Evolutionary conservation across 2,888 invertebrate species (phyloP).

Genomic region (Scaptomyza tumidula): DNA sequence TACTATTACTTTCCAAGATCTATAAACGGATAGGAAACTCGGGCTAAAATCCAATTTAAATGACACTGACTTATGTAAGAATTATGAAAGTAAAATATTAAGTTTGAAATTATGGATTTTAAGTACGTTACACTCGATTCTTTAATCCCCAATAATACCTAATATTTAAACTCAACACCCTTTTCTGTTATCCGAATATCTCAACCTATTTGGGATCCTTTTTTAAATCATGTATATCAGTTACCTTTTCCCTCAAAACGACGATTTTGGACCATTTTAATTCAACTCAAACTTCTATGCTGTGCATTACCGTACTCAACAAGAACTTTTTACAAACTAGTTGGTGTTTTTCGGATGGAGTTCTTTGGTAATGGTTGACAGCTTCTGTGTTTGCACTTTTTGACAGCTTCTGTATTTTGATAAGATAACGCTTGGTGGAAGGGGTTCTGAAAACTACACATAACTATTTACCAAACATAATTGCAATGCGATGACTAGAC

Average conservation of each 20-base stretch:
- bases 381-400: constrained; percentile 27
- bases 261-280: constrained; percentile 49
- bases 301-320: constrained; percentile 24
- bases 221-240: neutral
- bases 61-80: no score
- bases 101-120: no score
- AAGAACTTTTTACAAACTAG: constrained; percentile 30
- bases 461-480: constrained; percentile 26
- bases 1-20: no score
- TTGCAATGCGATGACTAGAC: constrained; percentile 20
- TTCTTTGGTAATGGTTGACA: neutral
- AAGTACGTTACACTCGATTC: no score
- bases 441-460: neutral
- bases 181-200: neutral
- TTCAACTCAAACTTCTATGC: neutral
- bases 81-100: no score
- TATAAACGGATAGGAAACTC: no score
- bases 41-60: no score
- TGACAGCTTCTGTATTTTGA: constrained; percentile 31
- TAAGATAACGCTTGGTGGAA: constrained; percentile 31
- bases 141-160: no score
- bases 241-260: constrained; percentile 47
- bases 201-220: neutral
- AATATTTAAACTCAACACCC: neutral
- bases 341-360: constrained; percentile 4